Conservation (phyloP, 2,113 vertebrate species). For the Proteles cristata region DNA sequence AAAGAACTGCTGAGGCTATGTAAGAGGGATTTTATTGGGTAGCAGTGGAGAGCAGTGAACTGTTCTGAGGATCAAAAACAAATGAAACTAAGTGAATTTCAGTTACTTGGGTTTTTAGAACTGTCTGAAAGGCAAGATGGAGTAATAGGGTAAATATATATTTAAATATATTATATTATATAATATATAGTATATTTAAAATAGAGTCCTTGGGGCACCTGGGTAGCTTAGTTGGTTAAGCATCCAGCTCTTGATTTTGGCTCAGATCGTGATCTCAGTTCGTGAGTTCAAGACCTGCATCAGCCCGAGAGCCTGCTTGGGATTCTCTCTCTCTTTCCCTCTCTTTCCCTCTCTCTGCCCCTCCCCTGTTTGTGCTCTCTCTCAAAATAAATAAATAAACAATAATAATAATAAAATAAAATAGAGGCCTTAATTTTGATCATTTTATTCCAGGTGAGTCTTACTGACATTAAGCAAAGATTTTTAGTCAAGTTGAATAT, state of each 20-base stretch:
- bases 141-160: neutral
- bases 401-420: neutral
- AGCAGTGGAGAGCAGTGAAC: neutral
- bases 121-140: neutral
- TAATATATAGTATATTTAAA: neutral
- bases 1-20: neutral
- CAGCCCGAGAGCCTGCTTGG: no score
- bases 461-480: neutral
- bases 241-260: no score
- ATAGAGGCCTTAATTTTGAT: neutral
- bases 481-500: slow-evolving; percentile 6
- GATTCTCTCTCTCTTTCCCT: no score
- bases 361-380: no score
- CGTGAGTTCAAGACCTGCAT: no score
- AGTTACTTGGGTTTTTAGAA: neutral
- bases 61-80: slow-evolving; percentile 3
- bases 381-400: no score
- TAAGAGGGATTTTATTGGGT: neutral
- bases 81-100: neutral
- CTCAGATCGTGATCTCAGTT: no score
- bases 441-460: neutral
- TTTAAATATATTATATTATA: neutral
- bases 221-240: no score
- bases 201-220: neutral
- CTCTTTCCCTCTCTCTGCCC: no score